These are phyloP conservation scores for Phragmatobia fuliginosa DNA, from an alignment of 2,888 invertebrate genomes.

Conservation along the genomic window DNA sequence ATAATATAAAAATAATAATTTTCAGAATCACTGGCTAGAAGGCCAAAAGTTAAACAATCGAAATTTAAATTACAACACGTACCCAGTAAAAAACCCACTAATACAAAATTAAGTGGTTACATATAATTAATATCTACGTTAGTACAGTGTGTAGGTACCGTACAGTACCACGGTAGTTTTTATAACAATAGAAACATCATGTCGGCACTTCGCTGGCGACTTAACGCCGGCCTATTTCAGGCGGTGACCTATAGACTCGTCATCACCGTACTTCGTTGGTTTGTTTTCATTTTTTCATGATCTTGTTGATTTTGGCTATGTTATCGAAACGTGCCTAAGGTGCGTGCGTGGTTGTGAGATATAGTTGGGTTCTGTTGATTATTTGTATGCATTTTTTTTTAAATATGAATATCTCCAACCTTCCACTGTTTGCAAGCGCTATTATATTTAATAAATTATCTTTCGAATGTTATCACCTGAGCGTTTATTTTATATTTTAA, in stretches of 20 bases:
- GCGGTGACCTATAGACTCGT: conserved; percentile 55
- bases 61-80: no score
- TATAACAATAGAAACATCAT: conserved; percentile 2
- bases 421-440: neutral
- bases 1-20: no score
- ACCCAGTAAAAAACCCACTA: neutral
- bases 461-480: neutral
- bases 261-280: conserved; percentile 47
- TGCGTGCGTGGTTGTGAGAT: neutral
- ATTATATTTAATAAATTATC: neutral
- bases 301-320: conserved; percentile 67
- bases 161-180: neutral
- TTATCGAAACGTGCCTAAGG: conserved; percentile 41
- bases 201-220: conserved; percentile 8
- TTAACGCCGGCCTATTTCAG: conserved; percentile 52
- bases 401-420: no score
- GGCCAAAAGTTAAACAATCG: no score
- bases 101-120: neutral
- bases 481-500: neutral
- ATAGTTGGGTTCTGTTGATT: neutral
- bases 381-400: neutral
- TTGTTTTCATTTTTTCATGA: conserved; percentile 61
- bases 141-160: neutral
- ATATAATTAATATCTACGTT: neutral
- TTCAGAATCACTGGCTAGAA: no score